Percentiles rank a stretch among this genome's conserved stretches.
These are phyloP conservation scores for Pelecanus crispus DNA, from an alignment of 2,113 vertebrate genomes.

Conservation along the genomic window DNA sequence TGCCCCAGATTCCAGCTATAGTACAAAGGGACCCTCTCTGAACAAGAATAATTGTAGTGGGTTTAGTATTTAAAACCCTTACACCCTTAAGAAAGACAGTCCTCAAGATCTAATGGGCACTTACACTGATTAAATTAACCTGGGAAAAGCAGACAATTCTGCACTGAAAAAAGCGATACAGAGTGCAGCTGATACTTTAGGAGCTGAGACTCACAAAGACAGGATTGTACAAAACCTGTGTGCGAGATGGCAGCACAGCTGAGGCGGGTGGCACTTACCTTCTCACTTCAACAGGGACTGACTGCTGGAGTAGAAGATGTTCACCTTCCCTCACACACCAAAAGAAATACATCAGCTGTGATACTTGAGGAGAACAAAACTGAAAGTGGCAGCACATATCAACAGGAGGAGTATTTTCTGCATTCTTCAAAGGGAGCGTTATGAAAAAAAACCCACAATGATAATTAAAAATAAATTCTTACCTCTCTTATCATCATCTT, in stretches of 20 bases:
- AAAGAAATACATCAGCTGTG: neutral
- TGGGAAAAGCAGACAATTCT: neutral
- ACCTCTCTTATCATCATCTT: neutral
- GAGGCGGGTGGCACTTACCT: neutral
- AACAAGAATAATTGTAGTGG: neutral
- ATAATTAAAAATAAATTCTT: neutral
- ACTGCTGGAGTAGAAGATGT: neutral
- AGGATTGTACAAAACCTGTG: neutral
- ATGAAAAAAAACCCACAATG: neutral
- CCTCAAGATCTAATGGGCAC: neutral
- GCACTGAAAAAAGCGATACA: neutral
- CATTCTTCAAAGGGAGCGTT: neutral
- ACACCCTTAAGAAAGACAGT: neutral
- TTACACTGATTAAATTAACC: neutral
- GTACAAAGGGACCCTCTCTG: neutral
- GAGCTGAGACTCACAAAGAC: neutral
- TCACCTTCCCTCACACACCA: neutral
- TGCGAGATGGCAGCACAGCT: neutral
- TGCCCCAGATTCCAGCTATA: neutral
- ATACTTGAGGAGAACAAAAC: neutral
- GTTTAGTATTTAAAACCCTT: neutral
- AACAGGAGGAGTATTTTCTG: neutral
- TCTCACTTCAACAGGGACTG: neutral
- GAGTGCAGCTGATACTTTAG: neutral
- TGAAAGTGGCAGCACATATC: neutral